These are phyloP conservation scores for Eulemur rubriventer DNA, from an alignment of 2,797 vertebrate species.

Conservation along the genomic window DNA sequence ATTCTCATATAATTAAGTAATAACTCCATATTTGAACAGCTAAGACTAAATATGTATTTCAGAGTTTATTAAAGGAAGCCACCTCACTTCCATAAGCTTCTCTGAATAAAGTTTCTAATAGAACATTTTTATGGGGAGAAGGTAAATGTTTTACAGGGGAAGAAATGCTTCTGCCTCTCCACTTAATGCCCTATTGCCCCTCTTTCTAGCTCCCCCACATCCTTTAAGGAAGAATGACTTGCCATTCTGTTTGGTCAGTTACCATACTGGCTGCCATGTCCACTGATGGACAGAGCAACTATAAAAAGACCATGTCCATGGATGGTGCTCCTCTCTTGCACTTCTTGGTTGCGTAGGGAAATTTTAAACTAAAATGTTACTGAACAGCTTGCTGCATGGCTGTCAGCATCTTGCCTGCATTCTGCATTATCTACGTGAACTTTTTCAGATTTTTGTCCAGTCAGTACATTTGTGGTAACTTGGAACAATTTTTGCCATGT, in stretches of 20 bases:
- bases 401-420: slow-evolving; percentile 36
- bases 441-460: slow-evolving; percentile 50
- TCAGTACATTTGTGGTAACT: slow-evolving; percentile 27
- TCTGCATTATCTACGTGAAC: background rate
- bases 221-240: background rate
- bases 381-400: background rate
- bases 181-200: background rate
- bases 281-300: no score
- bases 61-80: background rate
- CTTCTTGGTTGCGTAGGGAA: background rate
- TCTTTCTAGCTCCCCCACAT: background rate
- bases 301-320: background rate
- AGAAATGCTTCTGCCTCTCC: background rate
- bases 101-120: background rate
- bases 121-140: background rate
- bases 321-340: background rate
- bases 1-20: background rate
- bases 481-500: slow-evolving; percentile 48
- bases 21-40: background rate
- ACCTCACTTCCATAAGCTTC: background rate
- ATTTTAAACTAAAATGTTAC: background rate
- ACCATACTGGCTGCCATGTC: background rate
- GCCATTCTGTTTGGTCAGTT: background rate
- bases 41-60: background rate
- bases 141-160: background rate